Base-by-base conservation (phyloP, 2,888 invertebrate species). In the Euzetes globulus region DNA sequence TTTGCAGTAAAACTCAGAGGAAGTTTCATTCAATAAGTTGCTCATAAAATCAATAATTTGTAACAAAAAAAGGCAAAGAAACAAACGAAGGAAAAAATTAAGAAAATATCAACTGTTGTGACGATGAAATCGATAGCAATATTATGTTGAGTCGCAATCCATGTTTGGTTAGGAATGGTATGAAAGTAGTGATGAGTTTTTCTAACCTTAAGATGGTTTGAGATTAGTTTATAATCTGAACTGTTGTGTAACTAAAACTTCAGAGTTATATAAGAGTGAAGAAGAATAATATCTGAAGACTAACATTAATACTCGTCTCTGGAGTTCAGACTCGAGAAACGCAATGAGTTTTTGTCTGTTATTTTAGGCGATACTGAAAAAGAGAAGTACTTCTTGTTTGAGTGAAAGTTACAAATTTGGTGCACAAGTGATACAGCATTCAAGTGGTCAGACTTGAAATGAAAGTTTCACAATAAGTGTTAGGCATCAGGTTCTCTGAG, bases 381-480 rank as follows among this genome's bases (percentile, higher is more conserved):
- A 55, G 63, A 65, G 63, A 65, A 65, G 65, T 65, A 65, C 65
- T 63, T 22, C 41, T 68, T 70, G 63, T 65, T 37, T 65, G 63
- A 70, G 70, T 70, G 70, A 70, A 45, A 70, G 70, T 70, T 70
- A 70, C 70, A 70, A 41, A 70, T 37, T 70, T 65, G 63, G 19
- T 29, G 27, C 63, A 37, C n/a, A 65, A 65, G 70, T 70, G 45
- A 70, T 70, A 70, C 63, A 45, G 70, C 68, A 15, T 41, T 58
- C 41, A 41, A 41, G 41, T 41, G 41, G 41, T 41, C 41, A 41
- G 41, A 41, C 22, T 52, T 52, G 19, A 70, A 70, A 70, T 70
- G 70, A 70, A 70, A 70, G 19, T 70, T 70, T 60, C 27, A 27
- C 33, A 9, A 65, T n/a, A 65, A 65, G 63, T 65, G 63, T 65